A percentile compares a stretch with the other conserved stretches of the same genome.
phyloP scores from a whole-genome alignment of 2,888 invertebrate species.

The Choristoneura rosaceana region DNA sequence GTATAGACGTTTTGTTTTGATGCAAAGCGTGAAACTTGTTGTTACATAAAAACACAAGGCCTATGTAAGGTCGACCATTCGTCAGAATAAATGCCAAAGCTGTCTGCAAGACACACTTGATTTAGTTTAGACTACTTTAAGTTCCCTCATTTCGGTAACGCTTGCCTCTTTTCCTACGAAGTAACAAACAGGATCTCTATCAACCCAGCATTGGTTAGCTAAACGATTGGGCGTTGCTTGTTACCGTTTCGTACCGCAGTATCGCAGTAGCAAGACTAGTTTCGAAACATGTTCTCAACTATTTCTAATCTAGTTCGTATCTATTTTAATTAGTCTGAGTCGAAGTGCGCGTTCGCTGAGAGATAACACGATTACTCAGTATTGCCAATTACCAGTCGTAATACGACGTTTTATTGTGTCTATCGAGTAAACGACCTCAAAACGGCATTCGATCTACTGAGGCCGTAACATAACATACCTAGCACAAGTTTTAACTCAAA shows the following conservation, averaged over 20 bases:
- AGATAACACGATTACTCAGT: conserved; percentile 60
- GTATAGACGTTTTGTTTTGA: neutral
- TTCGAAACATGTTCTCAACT: conserved; percentile 70
- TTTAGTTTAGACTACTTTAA: conserved; percentile 33
- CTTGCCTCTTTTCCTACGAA: conserved; percentile 52
- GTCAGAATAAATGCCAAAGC: conserved; percentile 62
- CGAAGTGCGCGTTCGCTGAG: conserved; percentile 59
- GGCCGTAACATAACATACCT: conserved; percentile 56
- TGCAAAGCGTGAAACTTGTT: conserved; percentile 39
- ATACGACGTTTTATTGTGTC: conserved; percentile 55
- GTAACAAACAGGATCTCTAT: conserved; percentile 43
- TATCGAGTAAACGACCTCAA: conserved; percentile 82
- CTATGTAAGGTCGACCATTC: conserved; percentile 62
- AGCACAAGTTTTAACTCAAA: conserved; percentile 78
- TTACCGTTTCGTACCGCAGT: conserved; percentile 49
- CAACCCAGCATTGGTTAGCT: conserved; percentile 59
- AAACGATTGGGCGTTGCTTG: conserved; percentile 55
- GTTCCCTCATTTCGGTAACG: conserved; percentile 49
- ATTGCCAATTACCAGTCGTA: conserved; percentile 53
- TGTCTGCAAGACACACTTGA: conserved; percentile 45
- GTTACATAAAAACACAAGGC: conserved; percentile 64
- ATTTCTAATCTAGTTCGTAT: conserved; percentile 73
- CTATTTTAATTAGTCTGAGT: conserved; percentile 70
- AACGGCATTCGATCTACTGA: conserved; percentile 83
- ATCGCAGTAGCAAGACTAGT: conserved; percentile 53